These are phyloP conservation scores for Pseudomyrmex cubaensis DNA, from an alignment of 1,140 invertebrate genomes.

Conservation along the genomic window DNA sequence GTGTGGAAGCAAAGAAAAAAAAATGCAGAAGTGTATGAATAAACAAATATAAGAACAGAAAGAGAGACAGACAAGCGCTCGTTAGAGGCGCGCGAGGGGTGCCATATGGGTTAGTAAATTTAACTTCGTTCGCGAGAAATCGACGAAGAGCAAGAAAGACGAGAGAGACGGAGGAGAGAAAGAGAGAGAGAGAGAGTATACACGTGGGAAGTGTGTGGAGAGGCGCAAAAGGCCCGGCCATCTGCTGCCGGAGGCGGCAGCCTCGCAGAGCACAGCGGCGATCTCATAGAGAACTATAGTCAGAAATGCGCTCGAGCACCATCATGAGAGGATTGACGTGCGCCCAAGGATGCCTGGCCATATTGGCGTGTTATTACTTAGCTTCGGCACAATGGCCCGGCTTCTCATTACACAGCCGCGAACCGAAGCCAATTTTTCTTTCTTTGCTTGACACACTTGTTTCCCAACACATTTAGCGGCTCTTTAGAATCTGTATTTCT, in stretches of 20 bases:
- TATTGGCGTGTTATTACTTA: constrained; percentile 50
- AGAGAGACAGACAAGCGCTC: background rate
- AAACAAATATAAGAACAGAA: background rate
- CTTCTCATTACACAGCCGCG: background rate
- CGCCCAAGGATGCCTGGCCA: constrained; percentile 60
- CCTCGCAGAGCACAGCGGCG: constrained; percentile 49
- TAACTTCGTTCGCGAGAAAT: constrained; percentile 71
- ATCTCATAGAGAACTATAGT: constrained; percentile 68
- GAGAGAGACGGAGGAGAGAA: background rate
- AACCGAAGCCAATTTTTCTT: background rate
- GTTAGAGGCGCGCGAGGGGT: constrained; percentile 53
- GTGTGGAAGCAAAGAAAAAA: background rate
- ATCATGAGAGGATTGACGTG: constrained; percentile 63
- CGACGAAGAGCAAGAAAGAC: constrained; percentile 39
- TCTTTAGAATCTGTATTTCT: too few relatives aligned
- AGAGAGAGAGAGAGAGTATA: constrained; percentile 55
- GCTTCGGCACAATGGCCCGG: background rate
- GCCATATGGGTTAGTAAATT: constrained; percentile 80
- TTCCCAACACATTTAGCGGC: too few relatives aligned
- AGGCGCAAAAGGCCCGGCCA: constrained; percentile 77
- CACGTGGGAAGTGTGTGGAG: constrained; percentile 69
- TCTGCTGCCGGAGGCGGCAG: constrained; percentile 70
- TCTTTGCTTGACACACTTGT: background rate
- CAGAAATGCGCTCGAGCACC: constrained; percentile 61
- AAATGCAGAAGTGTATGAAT: background rate